Base-by-base conservation (phyloP, 2,797 vertebrate genomes). In the Phoebastria nigripes region DNA sequence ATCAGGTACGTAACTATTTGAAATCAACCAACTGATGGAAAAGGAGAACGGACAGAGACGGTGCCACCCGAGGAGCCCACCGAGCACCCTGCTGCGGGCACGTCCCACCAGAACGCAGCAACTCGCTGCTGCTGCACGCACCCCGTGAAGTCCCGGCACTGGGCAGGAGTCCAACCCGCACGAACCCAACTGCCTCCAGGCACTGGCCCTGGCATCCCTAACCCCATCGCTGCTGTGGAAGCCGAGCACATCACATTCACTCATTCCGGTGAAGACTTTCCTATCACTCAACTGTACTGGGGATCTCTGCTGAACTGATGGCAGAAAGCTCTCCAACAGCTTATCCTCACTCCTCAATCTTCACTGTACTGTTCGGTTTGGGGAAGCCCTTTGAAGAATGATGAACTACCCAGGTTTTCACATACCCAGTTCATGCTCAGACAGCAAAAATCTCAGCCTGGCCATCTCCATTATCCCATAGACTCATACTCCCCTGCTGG, bases 111-210 rank as follows among this genome's bases (percentile, higher is more conserved):
- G 12, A 79, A 70, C 0, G 3, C 66, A 58, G 44, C 25, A 28
- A 44, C 35, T 69, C 5, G 3, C 46, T 51, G 54, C 72, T 62
- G 59, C 49, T 74, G 62, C 1, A 5, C 15, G 8, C 25, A 16
- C n/a, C 44, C 46, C 2, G 0, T 8, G 22, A 82, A 37, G n/a
- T 51, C 20, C 33, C 0, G 0, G n/a, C 37, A 22, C 29, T 3
- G 21, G 25, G 24, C 69, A 63, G 55, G 19, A 46, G 39, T 33
- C 55, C 49, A 69, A 29, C 16, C 22, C 4, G 2, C 26, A 41
- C 33, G 51, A 65, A 71, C 58, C 18, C 58, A 76, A 4, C 19
- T 13, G 16, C 19, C 58, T 46, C 47, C 65, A 59, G 39, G 33
- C 59, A 72, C 26, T 6, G 12, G 17, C 28, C 2, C 1, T 39